phyloP scores from a whole-genome alignment of 2,888 invertebrate genomes.

The Atrina japonica region DNA sequence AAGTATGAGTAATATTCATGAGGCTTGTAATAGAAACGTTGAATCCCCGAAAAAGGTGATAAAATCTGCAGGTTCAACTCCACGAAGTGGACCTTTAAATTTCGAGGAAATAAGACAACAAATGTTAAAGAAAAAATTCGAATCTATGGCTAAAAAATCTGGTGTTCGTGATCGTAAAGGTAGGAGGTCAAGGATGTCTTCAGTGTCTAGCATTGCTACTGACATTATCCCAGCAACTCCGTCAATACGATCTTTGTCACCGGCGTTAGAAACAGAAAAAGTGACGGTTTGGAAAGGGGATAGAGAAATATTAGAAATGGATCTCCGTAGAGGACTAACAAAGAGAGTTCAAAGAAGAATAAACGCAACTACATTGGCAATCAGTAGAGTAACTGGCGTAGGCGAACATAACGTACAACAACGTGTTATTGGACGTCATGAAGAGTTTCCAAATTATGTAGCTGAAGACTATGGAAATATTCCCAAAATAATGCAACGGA shows the following conservation, averaged over 20 bases:
- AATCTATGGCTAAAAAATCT: too few species aligned
- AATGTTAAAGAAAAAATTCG: conserved; percentile 42
- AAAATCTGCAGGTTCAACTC: conserved; percentile 51
- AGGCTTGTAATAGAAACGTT: background rate
- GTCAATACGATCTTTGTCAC: conserved; percentile 30
- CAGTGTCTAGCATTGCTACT: conserved; percentile 37
- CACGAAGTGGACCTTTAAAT: conserved; percentile 53
- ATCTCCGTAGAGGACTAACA: conserved; percentile 65
- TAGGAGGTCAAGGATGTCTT: conserved; percentile 27
- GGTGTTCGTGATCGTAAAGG: too few species aligned
- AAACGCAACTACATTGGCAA: conserved; percentile 56
- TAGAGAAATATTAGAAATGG: conserved; percentile 65
- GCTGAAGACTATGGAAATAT: conserved; percentile 66
- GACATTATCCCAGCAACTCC: conserved; percentile 46
- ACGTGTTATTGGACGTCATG: conserved; percentile 50
- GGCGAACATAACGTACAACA: conserved; percentile 64
- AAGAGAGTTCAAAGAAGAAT: conserved; percentile 58
- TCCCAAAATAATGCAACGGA: conserved; percentile 69
- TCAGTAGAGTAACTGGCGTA: conserved; percentile 65
- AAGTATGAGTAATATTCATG: conserved; percentile 49
- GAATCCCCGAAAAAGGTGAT: conserved; percentile 21
- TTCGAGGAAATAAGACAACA: conserved; percentile 61
- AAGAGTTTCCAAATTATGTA: conserved; percentile 64
- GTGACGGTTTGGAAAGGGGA: conserved; percentile 69
- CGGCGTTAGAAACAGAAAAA: conserved; percentile 38